Base-by-base conservation (phyloP, 2,888 invertebrate species). In the Ligdia adustata region DNA sequence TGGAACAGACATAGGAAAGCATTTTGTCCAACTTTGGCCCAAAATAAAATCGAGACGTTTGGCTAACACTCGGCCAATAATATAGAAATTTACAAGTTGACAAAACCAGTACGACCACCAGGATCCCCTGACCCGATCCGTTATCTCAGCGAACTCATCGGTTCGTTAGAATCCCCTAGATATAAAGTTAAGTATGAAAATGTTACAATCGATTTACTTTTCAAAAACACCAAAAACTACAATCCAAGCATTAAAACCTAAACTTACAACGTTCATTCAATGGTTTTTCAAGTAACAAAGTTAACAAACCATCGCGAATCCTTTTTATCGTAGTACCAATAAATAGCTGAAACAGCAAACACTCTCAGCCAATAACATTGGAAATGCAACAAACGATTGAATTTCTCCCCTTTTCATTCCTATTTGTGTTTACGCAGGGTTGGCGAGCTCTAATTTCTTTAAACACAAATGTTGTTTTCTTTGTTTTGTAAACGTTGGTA, bases 301-400 rank as follows among this genome's bases (percentile, higher is more conserved):
- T 43, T 38, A 40, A 40, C 40, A 47, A 47, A 24, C 40, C 40
- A 39, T 45, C 44, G 27, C 31, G 34, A 37, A 48, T 37, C 42
- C 27, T 12, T 18, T 40, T 42, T 41, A 41, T 26, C 34, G 42
- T 49, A 38, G 22, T 28, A 22, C 24, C 33, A 49, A 52, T 35
- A 55, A 54, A 51, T 47, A 42, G 48, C 50, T 43, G 40, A 29
- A 37, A 34, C 46, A 55, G 37, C 41, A 42, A 62, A 54, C 57
- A 61, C 52, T 52, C 47, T 48, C 39, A 53, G 42, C 50, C 40
- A 47, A 68, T 73, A 72, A 68, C 66, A 72, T 72, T 64, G 62
- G 55, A 40, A 40, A 72, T 72, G 70, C 70, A 72, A 72, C 66
- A 66, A 66, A 63, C 72, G 67, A 76, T 74, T 69, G 70, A 69